Conservation (phyloP, 92 coral and sea anemone species). For the Bergia sp. region DNA sequence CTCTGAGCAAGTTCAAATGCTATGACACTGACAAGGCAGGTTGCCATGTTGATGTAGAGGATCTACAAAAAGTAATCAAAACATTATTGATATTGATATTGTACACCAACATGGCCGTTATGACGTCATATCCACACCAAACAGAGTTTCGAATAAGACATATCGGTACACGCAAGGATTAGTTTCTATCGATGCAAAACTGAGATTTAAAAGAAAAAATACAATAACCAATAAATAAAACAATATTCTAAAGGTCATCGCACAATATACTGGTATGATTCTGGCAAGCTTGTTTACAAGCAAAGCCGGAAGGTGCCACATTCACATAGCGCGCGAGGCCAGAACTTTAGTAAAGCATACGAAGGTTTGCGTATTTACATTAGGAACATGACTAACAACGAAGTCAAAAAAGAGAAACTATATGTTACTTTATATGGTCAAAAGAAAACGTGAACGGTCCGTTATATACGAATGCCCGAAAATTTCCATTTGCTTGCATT, state of each 20-base stretch:
- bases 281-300: slow-evolving; percentile 6
- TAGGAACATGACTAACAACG: neutral
- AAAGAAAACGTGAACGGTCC: slow-evolving; percentile 12
- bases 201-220: slow-evolving; percentile 1
- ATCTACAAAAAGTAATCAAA: slow-evolving; percentile 1
- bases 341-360: slow-evolving; percentile 3
- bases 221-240: slow-evolving; percentile 1
- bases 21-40: slow-evolving; percentile 6
- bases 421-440: slow-evolving; percentile 6
- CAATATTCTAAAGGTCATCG: slow-evolving; percentile 4
- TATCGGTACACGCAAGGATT: slow-evolving; percentile 6
- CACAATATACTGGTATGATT: slow-evolving; percentile 3
- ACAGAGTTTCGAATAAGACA: slow-evolving; percentile 4
- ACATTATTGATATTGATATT: slow-evolving; percentile 1
- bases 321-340: slow-evolving; percentile 9
- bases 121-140: slow-evolving; percentile 6
- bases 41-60: slow-evolving; percentile 6
- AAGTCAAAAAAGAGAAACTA: slow-evolving; percentile 5
- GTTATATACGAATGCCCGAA: slow-evolving; percentile 13
- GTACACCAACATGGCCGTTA: too few species aligned
- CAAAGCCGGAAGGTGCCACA: slow-evolving; percentile 8
- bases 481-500: slow-evolving; percentile 10
- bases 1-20: slow-evolving; percentile 6
- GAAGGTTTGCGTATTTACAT: slow-evolving; percentile 4
- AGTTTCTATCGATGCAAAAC: slow-evolving; percentile 4